Conservation (phyloP, 1,140 invertebrate species). For the Chionoecetes opilio region DNA sequence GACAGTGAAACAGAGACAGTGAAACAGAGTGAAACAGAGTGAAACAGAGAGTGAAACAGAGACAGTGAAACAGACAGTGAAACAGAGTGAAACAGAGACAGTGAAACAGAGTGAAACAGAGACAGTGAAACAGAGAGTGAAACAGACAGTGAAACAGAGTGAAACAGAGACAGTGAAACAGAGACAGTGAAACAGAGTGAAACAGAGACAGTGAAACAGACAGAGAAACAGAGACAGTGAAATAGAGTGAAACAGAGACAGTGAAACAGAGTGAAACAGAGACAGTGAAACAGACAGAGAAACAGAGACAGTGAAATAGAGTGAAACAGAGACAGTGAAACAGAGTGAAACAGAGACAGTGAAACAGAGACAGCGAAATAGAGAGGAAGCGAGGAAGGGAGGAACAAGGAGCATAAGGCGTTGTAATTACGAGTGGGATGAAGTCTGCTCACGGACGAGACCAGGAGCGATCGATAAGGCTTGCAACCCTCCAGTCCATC, state of each 20-base stretch:
- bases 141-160: background rate
- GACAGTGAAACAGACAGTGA: background rate
- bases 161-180: background rate
- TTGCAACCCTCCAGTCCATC: background rate
- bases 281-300: background rate
- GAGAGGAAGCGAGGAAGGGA: background rate
- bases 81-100: background rate
- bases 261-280: background rate
- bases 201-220: background rate
- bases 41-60: background rate
- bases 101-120: background rate
- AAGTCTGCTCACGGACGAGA: background rate
- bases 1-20: background rate
- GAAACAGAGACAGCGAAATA: no score
- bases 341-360: no score
- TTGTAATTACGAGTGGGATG: background rate
- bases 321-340: no score
- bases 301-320: no score
- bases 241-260: background rate
- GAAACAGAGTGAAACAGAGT: no score
- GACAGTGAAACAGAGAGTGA: background rate
- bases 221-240: background rate
- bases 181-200: background rate
- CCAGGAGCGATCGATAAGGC: background rate
- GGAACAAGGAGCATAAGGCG: conserved; percentile 6